Conservation (phyloP, 2,888 invertebrate species). For the Nomada fucata region DNA sequence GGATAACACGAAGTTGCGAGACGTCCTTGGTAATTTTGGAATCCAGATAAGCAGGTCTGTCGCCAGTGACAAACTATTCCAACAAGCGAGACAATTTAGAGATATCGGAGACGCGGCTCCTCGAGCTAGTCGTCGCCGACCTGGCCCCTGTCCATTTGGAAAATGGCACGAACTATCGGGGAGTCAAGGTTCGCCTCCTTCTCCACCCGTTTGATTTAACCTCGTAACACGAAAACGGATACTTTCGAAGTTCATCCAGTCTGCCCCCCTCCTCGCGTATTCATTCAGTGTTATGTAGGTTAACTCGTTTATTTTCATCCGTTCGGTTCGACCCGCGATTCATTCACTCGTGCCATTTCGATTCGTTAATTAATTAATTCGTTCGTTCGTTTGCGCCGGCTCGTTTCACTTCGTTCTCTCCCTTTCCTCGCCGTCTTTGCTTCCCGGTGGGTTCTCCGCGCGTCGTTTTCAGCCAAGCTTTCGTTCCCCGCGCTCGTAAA, state of each 20-base stretch:
- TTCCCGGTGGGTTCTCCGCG: neutral
- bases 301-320: neutral
- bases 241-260: slow-evolving; percentile 11
- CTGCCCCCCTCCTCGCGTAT: neutral
- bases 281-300: neutral
- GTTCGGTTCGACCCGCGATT: neutral
- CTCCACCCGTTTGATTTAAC: neutral
- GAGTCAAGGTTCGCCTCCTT: neutral
- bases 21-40: slow-evolving; percentile 49
- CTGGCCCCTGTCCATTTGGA: slow-evolving; percentile 52
- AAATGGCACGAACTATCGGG: slow-evolving; percentile 5
- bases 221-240: slow-evolving; percentile 25
- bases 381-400: neutral
- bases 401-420: neutral
- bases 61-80: slow-evolving; percentile 37
- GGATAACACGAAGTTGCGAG: slow-evolving; percentile 20
- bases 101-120: slow-evolving; percentile 25
- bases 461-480: slow-evolving; percentile 6
- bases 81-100: slow-evolving; percentile 32
- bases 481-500: slow-evolving; percentile 4
- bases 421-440: neutral
- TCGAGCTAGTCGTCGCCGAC: slow-evolving; percentile 24
- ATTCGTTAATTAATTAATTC: neutral
- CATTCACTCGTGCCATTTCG: neutral
- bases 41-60: slow-evolving; percentile 35